Percentiles rank a stretch among this genome's conserved stretches.
Evolutionary conservation across 2,888 invertebrate genomes (phyloP).

Genomic region (Arrhopalites spinosus): DNA sequence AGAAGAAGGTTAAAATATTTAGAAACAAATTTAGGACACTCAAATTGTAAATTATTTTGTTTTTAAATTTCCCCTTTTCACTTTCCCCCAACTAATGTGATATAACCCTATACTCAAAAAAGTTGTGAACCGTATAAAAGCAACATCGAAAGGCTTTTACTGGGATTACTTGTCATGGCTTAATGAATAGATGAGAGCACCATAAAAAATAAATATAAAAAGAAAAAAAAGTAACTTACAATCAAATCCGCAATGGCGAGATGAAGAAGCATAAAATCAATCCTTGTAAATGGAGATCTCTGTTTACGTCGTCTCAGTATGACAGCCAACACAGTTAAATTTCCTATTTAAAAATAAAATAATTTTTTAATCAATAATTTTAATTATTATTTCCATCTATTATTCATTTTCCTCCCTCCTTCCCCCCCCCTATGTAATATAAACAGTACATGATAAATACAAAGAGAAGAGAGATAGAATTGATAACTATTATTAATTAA

Average conservation of each 20-base stretch:
- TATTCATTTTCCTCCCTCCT: not conserved
- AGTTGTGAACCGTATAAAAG: not conserved
- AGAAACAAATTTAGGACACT: too few relatives aligned
- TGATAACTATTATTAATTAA: too few relatives aligned
- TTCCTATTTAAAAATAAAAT: slow-evolving; percentile 58
- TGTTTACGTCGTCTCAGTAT: slow-evolving; percentile 59
- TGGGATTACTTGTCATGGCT: too few relatives aligned
- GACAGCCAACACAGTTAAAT: slow-evolving; percentile 60
- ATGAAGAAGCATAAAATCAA: slow-evolving; percentile 57
- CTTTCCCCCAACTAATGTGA: too few relatives aligned
- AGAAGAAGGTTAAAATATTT: too few relatives aligned
- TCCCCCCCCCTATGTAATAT: not conserved
- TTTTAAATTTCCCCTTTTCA: too few relatives aligned
- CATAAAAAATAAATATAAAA: too few relatives aligned
- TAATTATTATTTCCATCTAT: not conserved
- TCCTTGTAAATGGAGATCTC: slow-evolving; percentile 50
- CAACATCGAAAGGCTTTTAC: slow-evolving; percentile 12
- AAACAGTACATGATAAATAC: too few relatives aligned
- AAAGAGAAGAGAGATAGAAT: too few relatives aligned
- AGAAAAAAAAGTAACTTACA: slow-evolving; percentile 58
- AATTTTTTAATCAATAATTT: not conserved
- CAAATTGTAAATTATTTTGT: too few relatives aligned
- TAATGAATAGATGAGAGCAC: too few relatives aligned
- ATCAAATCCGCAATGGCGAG: slow-evolving; percentile 57
- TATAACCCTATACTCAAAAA: too few relatives aligned